Base-by-base conservation (phyloP, 2,888 invertebrate species). In the Coelopa pilipes region DNA sequence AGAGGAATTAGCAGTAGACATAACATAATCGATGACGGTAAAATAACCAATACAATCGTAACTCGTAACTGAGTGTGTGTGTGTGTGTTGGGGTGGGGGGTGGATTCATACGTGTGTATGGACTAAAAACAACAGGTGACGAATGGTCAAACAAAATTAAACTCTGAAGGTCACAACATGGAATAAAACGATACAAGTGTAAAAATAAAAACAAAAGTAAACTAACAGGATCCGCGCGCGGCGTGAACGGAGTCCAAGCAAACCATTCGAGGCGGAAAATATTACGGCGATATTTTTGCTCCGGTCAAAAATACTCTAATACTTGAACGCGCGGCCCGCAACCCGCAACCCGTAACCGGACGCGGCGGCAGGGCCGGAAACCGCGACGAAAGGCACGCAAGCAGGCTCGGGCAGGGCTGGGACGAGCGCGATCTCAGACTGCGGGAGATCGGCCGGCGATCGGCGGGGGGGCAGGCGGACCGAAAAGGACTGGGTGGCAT, bases 291-390 rank as follows among this genome's bases (percentile, higher is more conserved):
- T 81, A 84, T 83, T 86, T 87, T 87, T 85, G 87, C 86, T 80
- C 87, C 78, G 46, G 87, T 86, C 87, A 87, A 87, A 87, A 86
- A 84, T 81, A 84, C 80, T 80, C 82, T 85, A 86, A 87, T 85
- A 86, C 78, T 77, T 76, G n/a, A n/a, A n/a, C n/a, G n/a, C n/a
- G n/a, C n/a, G 47, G 67, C 17, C n/a, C 46, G 13, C 53, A 15
- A 53, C 34, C 2, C 34, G 7, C 50, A 67, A 50, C 15, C 10
- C 49, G 47, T 21, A 19, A 53, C 46, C 21, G 59, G n/a, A 70
- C 19, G 13, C 17, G 1, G 12, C n/a, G n/a, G n/a, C n/a, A n/a
- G n/a, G n/a, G n/a, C n/a, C n/a, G n/a, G n/a, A n/a, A 49, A 60
- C 15, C 15, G 24, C 49, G 47, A 57, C 17, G 17, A 70, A 49